A percentile compares a stretch with the other conserved stretches of the same genome.
Evolutionary conservation across 2,797 vertebrate genomes (phyloP).

Genomic region (Erpetoichthys calabaricus): DNA sequence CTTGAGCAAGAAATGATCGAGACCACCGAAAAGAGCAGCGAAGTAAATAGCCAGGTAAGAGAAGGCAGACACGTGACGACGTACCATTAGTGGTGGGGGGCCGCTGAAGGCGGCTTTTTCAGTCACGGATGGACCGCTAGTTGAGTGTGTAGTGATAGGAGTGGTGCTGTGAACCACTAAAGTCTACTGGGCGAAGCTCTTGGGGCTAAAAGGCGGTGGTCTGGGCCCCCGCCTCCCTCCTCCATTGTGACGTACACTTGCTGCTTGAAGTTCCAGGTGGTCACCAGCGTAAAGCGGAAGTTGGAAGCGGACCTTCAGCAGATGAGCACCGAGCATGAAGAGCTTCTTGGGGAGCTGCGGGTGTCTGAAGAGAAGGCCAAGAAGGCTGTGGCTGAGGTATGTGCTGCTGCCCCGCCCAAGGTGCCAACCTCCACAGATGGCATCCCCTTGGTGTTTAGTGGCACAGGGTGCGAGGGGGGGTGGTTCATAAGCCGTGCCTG

Average conservation of each 20-base stretch:
- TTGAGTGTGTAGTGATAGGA: not conserved
- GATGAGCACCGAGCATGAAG: slow-evolving; percentile 56
- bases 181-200: too few species aligned
- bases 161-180: too few species aligned
- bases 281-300: slow-evolving; percentile 55
- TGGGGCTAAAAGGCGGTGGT: too few species aligned
- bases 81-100: not conserved
- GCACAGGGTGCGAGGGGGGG: slow-evolving; percentile 17
- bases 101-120: too few species aligned
- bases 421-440: slow-evolving; percentile 21
- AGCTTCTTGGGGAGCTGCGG: slow-evolving; percentile 46
- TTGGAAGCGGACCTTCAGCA: slow-evolving; percentile 66
- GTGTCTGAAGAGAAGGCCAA: slow-evolving; percentile 52
- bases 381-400: slow-evolving; percentile 60
- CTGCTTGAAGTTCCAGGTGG: slow-evolving; percentile 46
- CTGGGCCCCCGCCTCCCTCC: too few species aligned
- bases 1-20: slow-evolving; percentile 55
- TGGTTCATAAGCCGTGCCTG: not conserved
- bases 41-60: slow-evolving; percentile 55
- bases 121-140: not conserved
- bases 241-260: not conserved
- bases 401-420: slow-evolving; percentile 20
- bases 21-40: slow-evolving; percentile 39
- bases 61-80: not conserved
- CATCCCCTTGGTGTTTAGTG: slow-evolving; percentile 13